Evolutionary conservation across 2,113 vertebrate species (phyloP).

Genomic region (Chitala chitala): DNA sequence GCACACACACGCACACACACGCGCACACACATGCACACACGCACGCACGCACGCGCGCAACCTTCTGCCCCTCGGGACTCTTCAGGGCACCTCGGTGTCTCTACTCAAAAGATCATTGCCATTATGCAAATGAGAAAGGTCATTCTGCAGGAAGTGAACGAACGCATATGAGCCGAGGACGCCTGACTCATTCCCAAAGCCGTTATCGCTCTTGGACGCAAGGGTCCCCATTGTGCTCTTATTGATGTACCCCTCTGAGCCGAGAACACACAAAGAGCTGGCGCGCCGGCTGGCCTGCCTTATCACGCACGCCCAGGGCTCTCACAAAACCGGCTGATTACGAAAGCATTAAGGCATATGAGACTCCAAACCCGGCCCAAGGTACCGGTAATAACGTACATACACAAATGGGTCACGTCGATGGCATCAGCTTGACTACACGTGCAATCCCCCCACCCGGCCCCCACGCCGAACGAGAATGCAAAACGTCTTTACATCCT

Average conservation of each 20-base stretch:
- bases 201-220: too few relatives aligned
- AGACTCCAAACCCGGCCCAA: background rate
- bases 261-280: background rate
- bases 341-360: background rate
- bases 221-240: background rate
- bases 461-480: background rate
- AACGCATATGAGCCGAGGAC: background rate
- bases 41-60: background rate
- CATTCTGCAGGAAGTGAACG: slow-evolving; percentile 4
- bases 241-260: background rate
- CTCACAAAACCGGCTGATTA: slow-evolving; percentile 1
- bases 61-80: background rate
- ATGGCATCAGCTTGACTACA: background rate
- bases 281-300: background rate
- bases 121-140: slow-evolving; percentile 5
- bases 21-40: background rate
- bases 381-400: background rate
- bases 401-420: too few relatives aligned
- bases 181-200: background rate
- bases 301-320: background rate
- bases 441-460: too few relatives aligned
- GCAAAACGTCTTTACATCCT: background rate
- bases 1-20: too few relatives aligned
- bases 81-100: too few relatives aligned
- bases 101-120: background rate